These are phyloP conservation scores for Cardiocondyla obscurior DNA, from an alignment of 1,140 invertebrate species.

Conservation along the genomic window DNA sequence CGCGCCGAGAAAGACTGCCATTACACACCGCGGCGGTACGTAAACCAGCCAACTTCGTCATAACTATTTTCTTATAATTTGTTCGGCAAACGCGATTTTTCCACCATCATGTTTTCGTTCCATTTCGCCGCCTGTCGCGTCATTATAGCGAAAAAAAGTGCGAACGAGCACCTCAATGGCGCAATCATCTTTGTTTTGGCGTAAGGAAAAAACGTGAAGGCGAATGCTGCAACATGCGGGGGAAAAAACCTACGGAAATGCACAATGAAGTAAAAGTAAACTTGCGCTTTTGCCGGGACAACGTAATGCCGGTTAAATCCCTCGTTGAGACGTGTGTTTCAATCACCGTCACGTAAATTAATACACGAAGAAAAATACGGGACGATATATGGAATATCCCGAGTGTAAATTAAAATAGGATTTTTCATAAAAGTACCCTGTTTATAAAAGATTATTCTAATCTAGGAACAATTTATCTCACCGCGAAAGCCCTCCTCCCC, in stretches of 20 bases:
- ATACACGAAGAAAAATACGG: not conserved
- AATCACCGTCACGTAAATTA: not conserved
- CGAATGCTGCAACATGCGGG: not conserved
- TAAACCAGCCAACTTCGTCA: slow-evolving; percentile 23
- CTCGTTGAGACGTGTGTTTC: not conserved
- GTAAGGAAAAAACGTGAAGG: not conserved
- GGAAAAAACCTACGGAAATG: slow-evolving; percentile 14
- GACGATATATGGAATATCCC: not conserved
- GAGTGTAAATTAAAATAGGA: not conserved
- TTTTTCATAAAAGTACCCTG: not conserved
- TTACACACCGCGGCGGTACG: slow-evolving; percentile 6
- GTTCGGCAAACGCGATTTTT: slow-evolving; percentile 35
- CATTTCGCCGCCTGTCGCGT: slow-evolving; percentile 28
- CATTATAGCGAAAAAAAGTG: slow-evolving; percentile 18
- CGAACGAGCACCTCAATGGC: not conserved
- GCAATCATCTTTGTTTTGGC: slow-evolving; percentile 24
- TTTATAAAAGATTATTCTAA: not conserved
- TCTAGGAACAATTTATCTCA: not conserved
- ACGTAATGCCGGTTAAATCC: not conserved
- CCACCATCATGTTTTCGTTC: slow-evolving; percentile 50
- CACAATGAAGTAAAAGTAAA: slow-evolving; percentile 5
- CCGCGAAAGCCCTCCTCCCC: not conserved
- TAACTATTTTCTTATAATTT: slow-evolving; percentile 54
- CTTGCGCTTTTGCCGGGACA: not conserved
- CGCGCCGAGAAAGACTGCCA: slow-evolving; percentile 17